Conservation (phyloP, 2,797 vertebrate species). For the Syngnathus rostellatus region DNA sequence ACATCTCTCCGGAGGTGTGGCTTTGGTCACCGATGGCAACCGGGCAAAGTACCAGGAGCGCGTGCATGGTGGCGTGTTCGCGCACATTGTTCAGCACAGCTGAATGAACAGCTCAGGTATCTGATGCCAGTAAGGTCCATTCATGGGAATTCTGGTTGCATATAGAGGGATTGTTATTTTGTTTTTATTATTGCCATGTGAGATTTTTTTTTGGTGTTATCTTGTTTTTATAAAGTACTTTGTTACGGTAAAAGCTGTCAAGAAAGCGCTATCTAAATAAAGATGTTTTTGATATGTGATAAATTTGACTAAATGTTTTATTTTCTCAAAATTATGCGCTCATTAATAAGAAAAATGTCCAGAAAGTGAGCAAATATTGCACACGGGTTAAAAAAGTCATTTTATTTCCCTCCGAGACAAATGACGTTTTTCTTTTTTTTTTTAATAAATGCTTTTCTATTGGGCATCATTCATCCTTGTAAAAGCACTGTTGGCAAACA, state of each 20-base stretch:
- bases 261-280: too few relatives aligned
- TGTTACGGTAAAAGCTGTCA: too few relatives aligned
- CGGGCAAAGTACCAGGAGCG: slow-evolving; percentile 34
- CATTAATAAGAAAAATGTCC: too few relatives aligned
- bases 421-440: not conserved
- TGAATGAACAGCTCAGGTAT: slow-evolving; percentile 58
- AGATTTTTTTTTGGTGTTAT: too few relatives aligned
- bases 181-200: too few relatives aligned
- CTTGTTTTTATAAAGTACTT: too few relatives aligned
- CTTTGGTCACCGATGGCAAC: slow-evolving; percentile 52
- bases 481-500: not conserved
- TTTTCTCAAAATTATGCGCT: too few relatives aligned
- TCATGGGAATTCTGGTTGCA: slow-evolving; percentile 12
- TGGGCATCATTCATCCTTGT: not conserved
- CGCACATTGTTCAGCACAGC: slow-evolving; percentile 22
- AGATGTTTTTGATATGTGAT: too few relatives aligned
- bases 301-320: not conserved
- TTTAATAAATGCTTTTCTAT: not conserved
- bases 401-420: not conserved
- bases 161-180: not conserved
- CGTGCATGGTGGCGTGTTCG: slow-evolving; percentile 10
- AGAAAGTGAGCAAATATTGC: too few relatives aligned
- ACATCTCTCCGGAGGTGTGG: slow-evolving; percentile 51
- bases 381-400: not conserved
- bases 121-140: slow-evolving; percentile 24